Evolutionary conservation across 2,888 invertebrate genomes (phyloP).

Genomic region (Exocentrus adspersus): DNA sequence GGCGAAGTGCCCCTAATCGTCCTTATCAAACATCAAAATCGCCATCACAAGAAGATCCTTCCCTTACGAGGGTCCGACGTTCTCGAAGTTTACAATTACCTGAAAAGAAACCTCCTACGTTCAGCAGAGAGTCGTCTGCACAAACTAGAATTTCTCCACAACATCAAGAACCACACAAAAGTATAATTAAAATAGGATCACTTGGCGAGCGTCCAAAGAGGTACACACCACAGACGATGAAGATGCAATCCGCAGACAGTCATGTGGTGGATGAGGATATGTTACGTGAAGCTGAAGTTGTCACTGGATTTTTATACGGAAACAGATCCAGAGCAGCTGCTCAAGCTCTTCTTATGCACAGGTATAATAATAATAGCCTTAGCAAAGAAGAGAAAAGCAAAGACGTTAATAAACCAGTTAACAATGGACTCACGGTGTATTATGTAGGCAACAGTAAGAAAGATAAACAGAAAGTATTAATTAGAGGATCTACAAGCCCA

Average conservation of each 20-base stretch:
- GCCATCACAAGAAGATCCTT: conserved; percentile 48
- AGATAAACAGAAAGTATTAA: conserved; percentile 61
- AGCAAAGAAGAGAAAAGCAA: conserved; percentile 47
- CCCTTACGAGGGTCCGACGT: conserved; percentile 62
- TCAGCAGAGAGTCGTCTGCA: conserved; percentile 40
- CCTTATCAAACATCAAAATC: conserved; percentile 34
- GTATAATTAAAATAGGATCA: conserved; percentile 60
- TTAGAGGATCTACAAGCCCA: conserved; percentile 66
- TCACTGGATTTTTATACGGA: conserved; percentile 68
- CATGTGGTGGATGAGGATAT: conserved; percentile 63
- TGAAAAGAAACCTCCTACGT: conserved; percentile 61
- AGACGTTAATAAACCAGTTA: conserved; percentile 51
- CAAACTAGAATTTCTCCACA: conserved; percentile 60
- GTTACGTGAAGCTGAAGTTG: conserved; percentile 67
- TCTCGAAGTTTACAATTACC: conserved; percentile 73
- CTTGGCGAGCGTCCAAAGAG: conserved; percentile 50
- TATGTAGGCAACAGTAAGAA: conserved; percentile 58
- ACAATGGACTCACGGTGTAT: conserved; percentile 59
- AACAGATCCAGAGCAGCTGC: conserved; percentile 66
- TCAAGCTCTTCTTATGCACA: conserved; percentile 61
- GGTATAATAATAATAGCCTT: conserved; percentile 55
- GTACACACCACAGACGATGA: conserved; percentile 29
- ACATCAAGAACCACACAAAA: conserved; percentile 59
- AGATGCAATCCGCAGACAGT: conserved; percentile 35
- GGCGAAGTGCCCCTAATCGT: conserved; percentile 43